Evolutionary conservation across 2,113 vertebrate genomes (phyloP).

Genomic region (Pomatorhinus ruficollis): DNA sequence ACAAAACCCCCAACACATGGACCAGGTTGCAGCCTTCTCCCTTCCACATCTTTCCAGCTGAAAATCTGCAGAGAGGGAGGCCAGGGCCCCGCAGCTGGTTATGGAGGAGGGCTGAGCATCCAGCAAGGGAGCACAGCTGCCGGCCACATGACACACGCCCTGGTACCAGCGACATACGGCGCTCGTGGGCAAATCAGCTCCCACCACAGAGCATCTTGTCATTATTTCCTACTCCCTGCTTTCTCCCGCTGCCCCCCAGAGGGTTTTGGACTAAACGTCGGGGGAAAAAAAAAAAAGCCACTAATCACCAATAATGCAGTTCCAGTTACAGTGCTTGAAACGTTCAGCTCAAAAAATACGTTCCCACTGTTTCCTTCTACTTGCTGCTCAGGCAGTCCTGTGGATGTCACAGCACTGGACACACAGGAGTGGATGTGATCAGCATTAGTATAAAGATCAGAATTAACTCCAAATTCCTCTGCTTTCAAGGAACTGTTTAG

Average conservation of each 20-base stretch:
- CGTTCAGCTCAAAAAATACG: background rate
- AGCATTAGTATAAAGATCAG: background rate
- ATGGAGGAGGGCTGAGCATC: background rate
- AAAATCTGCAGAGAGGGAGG: background rate
- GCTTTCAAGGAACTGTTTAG: constrained; percentile 47
- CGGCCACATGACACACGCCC: background rate
- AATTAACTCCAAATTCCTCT: constrained; percentile 26
- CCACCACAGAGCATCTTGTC: background rate
- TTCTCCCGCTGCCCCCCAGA: background rate
- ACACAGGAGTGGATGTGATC: background rate
- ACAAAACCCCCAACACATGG: background rate
- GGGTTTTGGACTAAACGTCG: background rate
- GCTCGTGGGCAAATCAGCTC: background rate
- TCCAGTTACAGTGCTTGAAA: background rate
- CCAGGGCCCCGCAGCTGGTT: background rate
- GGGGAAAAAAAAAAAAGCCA: background rate
- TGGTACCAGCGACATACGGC: background rate
- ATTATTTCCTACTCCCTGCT: background rate
- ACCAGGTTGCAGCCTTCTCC: background rate
- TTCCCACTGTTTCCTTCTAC: background rate
- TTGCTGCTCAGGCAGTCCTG: background rate
- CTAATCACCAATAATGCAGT: background rate
- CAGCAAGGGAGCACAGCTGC: background rate
- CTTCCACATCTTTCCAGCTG: background rate
- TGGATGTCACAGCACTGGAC: background rate